Conservation (phyloP, 2,113 vertebrate species). For the Climacteris rufus region DNA sequence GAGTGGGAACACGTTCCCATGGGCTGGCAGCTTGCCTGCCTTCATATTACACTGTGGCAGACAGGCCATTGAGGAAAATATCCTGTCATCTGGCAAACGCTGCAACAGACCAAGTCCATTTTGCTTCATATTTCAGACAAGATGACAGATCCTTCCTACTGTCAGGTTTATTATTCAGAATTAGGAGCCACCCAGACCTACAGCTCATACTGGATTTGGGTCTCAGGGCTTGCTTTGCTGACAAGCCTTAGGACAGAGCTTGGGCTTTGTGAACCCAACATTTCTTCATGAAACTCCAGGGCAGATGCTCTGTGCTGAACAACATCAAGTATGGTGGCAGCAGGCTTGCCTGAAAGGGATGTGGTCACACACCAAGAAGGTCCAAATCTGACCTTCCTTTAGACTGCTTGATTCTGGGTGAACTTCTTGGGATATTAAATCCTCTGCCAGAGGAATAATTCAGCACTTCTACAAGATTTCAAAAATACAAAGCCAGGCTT, state of each 20-base stretch:
- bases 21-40: slow-evolving; percentile 22
- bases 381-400: neutral
- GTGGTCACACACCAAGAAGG: neutral
- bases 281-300: neutral
- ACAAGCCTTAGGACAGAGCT: neutral
- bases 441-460: neutral
- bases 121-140: neutral
- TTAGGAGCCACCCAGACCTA: neutral
- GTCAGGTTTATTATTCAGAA: slow-evolving; percentile 5
- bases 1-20: neutral
- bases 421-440: neutral
- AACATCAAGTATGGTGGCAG: neutral
- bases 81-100: neutral
- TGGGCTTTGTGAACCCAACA: neutral
- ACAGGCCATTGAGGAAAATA: slow-evolving; percentile 11
- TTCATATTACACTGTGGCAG: neutral
- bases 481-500: neutral
- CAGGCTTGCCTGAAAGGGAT: neutral
- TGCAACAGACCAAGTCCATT: neutral
- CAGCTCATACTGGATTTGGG: neutral
- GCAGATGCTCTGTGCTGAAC: neutral
- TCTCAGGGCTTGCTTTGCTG: neutral
- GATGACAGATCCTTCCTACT: neutral
- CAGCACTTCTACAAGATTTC: neutral
- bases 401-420: neutral